Base-by-base conservation (phyloP, 2,113 vertebrate genomes). In the Etia nguti region DNA sequence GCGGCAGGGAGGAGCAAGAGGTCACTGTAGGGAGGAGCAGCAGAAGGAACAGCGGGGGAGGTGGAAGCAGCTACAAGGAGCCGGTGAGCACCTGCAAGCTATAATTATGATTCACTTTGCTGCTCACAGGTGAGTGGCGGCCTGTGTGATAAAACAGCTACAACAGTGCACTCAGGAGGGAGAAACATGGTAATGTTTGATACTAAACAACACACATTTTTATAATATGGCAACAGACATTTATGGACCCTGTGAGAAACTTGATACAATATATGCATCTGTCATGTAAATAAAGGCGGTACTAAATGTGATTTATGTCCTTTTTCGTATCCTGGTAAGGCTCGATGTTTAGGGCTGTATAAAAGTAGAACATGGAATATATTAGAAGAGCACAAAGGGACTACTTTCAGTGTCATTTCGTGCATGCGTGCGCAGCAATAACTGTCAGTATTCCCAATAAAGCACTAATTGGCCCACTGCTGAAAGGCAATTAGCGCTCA, bases 31-130 rank as follows among this genome's bases (percentile, higher is more conserved):
- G 52, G 34, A 84, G 20, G 84, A 81, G 82, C 4, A 36, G 81
- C 24, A 75, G 70, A 41, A 80, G 73, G 68, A 85, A 80, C 73
- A 36, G 80, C 2, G 12, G 62, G 79, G 80, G 88, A 70, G 80
- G 79, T 43, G 77, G 89, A 13, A 77, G 80, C 75, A 65, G 79
- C 81, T 59, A 13, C 55, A 56, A 9, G 55, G 70, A 85, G 56
- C 38, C 55, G 55, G 68, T 18, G 82, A 54, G 65, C 88, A 92
- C 86, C 92, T 90, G 88, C 77, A 85, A 93, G 92, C 88, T 87
- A 36, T 88, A 85, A 91, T 91, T 89, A 90, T 54, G 65, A 90
- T 88, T 88, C 90, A 84, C 83, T 88, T 84, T 82, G 41, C 62
- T 46, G 59, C 82, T 87, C 46, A 38, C 65, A 85, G 68, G 83